Base-by-base conservation (phyloP, 1,140 invertebrate species). In the Zaprionus gabonicus region DNA sequence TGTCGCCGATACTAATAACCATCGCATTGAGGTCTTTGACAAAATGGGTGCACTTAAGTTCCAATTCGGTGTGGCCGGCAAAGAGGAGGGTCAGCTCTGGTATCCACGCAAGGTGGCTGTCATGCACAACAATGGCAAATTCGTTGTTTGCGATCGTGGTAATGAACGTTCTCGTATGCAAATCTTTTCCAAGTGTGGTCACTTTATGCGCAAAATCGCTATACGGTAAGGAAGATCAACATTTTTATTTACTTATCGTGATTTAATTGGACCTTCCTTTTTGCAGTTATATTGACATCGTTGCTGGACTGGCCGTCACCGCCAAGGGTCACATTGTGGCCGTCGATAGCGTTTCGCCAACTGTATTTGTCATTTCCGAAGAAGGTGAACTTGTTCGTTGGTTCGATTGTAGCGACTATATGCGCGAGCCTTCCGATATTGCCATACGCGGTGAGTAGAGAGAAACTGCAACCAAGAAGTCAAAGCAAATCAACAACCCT, bases 341-440 rank as follows among this genome's bases (percentile, higher is more conserved):
- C 55, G 98, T 99, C n/a, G 98, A 99, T 91, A 98, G 97, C 91
- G 98, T 99, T 15, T 98, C 98, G 53, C 98, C 98, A 1, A 99
- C 98, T 38, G 97, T 99, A n/a, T 99, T 98, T 93, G 96, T 98
- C 56, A 97, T 99, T 71, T 96, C 96, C 71, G 98, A 99, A 93
- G 95, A 95, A 84, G 98, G 98, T 13, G 97, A 98, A 79, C 94
- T 99, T 65, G 93, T 98, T 56, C 96, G 96, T 83, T 99, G 98
- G 98, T 99, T 99, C 93, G 98, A 99, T 93, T 99, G 98, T 93
- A 98, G 97, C 92, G 97, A 98, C 93, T 97, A 98, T 92, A 99
- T 99, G 98, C 95, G 97, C 75, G 98, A 99, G 93, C 98, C 98
- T 15, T 98, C 98, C 62, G 98, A 99, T 93, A 98, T 99, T 91